Evolutionary conservation across 2,888 invertebrate species (phyloP), one percentile per base, ranked within the genome.

Genomic region (Sipha maydis): DNA sequence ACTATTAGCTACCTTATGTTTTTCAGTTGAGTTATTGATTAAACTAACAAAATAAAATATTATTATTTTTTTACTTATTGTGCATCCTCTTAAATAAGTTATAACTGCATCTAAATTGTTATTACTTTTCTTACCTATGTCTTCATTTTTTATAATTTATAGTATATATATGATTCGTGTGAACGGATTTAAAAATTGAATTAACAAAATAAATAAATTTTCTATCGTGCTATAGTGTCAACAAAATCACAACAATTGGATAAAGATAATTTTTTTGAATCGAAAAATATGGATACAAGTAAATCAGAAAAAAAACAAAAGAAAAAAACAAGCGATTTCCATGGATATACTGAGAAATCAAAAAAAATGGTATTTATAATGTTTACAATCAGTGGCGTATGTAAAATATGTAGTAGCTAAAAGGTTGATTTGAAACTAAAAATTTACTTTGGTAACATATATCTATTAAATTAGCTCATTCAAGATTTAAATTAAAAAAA

Each of bases 301-400:
- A 31, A 61, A 76, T 31, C 25, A 41, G 17, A 28, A n/a, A 54
- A 73, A 56, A 86, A 73, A 73, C 34, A n/a, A 7, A 79, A 28
- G 17, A 79, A 71, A 61, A 75, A 73, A 61, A 38, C 48, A 67
- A 82, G 75, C 9, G 14, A n/a, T 38, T n/a, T 31, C 2, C 71
- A 19, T n/a, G 82, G 80, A 5, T 88, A 67, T 73, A 82, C 75
- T 21, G 82, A 82, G 19, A 82, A 80, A 80, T 82, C 80, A 34
- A 80, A 48, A 73, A 80, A 88, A 76, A 82, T 82, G 88, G 88
- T 88, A 88, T 80, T 38, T 5, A 25, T 76, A 76, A n/a, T 19
- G 34, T 9, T 76, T 67, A 7, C 3, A 5, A 34, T 34, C 34
- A 34, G 34, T 34, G n/a, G n/a, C n/a, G n/a, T n/a, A n/a, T n/a